A percentile compares a stretch with the other conserved stretches of the same genome.
Conservation (phyloP, 2,888 invertebrate genomes). For the Eupsilia transversa region DNA sequence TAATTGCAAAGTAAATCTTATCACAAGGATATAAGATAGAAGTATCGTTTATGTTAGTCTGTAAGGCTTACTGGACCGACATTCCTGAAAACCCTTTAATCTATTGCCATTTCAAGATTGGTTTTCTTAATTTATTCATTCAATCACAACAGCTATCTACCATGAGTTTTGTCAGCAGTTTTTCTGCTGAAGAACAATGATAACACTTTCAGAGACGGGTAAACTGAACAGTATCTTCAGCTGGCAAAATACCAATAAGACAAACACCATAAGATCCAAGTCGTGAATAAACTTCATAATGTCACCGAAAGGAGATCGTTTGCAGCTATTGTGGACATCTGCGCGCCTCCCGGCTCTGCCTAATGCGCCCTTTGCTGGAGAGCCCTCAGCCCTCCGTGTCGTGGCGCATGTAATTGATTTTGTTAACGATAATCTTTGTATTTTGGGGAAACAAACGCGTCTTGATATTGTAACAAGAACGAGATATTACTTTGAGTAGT, state of each 20-base stretch:
- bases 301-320: constrained; percentile 13
- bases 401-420: constrained; percentile 53
- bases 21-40: not conserved
- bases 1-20: not conserved
- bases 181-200: not conserved
- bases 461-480: constrained; percentile 30
- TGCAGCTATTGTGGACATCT: constrained; percentile 42
- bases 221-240: not conserved
- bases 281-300: constrained; percentile 23
- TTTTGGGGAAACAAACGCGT: constrained; percentile 29
- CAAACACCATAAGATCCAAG: not conserved
- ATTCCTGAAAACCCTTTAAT: not conserved
- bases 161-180: not conserved
- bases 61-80: not conserved
- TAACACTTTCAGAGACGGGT: not conserved
- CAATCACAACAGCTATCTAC: not conserved
- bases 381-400: constrained; percentile 22
- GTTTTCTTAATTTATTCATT: constrained; percentile 3
- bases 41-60: constrained; percentile 12
- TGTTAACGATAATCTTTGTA: constrained; percentile 41
- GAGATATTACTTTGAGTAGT: constrained; percentile 6
- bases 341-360: constrained; percentile 38
- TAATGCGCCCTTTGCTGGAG: constrained; percentile 28
- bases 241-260: constrained; percentile 4
- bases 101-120: constrained; percentile 6